Percentiles rank a stretch among this genome's conserved stretches.
Evolutionary conservation across 2,797 vertebrate genomes (phyloP).

Genomic region (Lutjanus campechanus): DNA sequence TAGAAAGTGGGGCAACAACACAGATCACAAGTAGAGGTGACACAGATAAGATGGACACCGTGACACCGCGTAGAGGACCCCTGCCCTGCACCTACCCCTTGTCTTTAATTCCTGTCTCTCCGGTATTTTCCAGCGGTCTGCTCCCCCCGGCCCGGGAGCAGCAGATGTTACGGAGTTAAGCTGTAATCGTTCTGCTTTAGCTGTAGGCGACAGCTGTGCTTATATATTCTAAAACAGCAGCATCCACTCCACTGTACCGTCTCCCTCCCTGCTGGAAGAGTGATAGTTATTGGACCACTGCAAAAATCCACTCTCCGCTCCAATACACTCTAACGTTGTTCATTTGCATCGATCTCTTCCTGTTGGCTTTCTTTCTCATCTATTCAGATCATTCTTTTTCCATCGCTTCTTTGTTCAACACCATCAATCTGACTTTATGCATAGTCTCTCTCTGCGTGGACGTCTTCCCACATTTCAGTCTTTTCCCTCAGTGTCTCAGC

Average conservation of each 20-base stretch:
- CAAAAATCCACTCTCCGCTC: constrained; percentile 53
- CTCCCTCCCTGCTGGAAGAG: constrained; percentile 45
- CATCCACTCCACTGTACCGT: constrained; percentile 46
- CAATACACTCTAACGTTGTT: constrained; percentile 41
- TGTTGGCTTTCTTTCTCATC: constrained; percentile 58
- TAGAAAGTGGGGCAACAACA: constrained; percentile 52
- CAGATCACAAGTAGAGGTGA: constrained; percentile 52
- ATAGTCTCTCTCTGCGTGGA: constrained; percentile 28
- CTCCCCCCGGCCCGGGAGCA: constrained; percentile 52
- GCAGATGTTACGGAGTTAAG: constrained; percentile 79
- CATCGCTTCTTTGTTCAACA: constrained; percentile 50
- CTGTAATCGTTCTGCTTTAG: constrained; percentile 74
- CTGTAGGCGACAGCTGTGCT: constrained; percentile 76
- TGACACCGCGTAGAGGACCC: constrained; percentile 39
- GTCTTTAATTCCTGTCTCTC: constrained; percentile 57
- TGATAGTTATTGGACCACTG: constrained; percentile 54
- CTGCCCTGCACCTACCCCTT: constrained; percentile 43
- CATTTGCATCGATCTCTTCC: constrained; percentile 63
- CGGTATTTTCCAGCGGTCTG: constrained; percentile 45
- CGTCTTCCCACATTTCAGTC: constrained; percentile 45
- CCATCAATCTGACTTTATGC: constrained; percentile 64
- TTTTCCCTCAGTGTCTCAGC: constrained; percentile 50
- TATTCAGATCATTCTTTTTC: constrained; percentile 53
- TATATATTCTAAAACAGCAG: constrained; percentile 72
- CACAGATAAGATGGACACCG: constrained; percentile 54